Conservation (phyloP, 2,888 invertebrate species). For the Amiota minor region DNA sequence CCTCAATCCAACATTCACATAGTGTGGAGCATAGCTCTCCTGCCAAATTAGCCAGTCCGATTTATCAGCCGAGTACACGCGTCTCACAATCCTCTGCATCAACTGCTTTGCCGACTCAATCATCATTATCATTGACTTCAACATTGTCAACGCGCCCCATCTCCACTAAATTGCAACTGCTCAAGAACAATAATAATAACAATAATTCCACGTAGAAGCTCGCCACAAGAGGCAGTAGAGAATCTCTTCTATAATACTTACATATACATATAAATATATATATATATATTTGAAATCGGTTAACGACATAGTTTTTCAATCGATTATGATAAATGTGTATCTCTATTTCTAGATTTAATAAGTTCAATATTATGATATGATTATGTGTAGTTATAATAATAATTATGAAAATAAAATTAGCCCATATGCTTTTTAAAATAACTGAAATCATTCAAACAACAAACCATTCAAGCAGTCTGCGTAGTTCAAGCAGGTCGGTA, state of each 20-base stretch:
- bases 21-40: background rate
- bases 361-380: slow-evolving; percentile 15
- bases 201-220: slow-evolving; percentile 48
- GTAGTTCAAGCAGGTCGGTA: no score
- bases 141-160: slow-evolving; percentile 60
- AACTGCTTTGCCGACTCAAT: slow-evolving; percentile 41
- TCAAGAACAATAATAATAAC: slow-evolving; percentile 44
- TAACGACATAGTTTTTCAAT: background rate
- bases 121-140: slow-evolving; percentile 38
- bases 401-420: slow-evolving; percentile 17
- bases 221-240: slow-evolving; percentile 10
- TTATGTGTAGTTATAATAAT: slow-evolving; percentile 4
- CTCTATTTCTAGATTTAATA: slow-evolving; percentile 11
- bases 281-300: slow-evolving; percentile 4
- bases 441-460: no score
- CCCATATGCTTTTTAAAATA: background rate
- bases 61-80: background rate
- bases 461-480: no score
- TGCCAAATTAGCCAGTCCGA: no score
- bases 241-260: slow-evolving; percentile 1
- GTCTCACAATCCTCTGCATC: slow-evolving; percentile 7
- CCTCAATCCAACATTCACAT: slow-evolving; percentile 63
- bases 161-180: slow-evolving; percentile 66
- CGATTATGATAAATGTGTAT: slow-evolving; percentile 8
- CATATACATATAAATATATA: background rate